phyloP scores from a whole-genome alignment of 2,113 vertebrate genomes.

The Tetraodon nigroviridis region DNA sequence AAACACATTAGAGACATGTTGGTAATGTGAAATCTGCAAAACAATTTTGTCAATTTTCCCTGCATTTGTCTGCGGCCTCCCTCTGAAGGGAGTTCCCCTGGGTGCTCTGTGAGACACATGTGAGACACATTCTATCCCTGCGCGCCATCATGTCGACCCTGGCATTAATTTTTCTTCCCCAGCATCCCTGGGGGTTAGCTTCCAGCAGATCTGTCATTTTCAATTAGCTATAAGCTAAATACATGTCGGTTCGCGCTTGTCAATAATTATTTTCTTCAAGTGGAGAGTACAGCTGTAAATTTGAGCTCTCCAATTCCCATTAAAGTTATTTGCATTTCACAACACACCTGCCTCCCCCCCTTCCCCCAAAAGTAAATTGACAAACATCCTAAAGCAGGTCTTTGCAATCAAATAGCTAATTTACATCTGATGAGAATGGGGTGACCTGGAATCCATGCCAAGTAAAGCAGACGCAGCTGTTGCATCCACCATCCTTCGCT shows the following conservation, averaged over 20 bases:
- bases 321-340: conserved; percentile 42
- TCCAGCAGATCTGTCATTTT: conserved; percentile 57
- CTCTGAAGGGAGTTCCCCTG: conserved; percentile 44
- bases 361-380: conserved; percentile 30
- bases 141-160: conserved; percentile 31
- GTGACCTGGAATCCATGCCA: conserved; percentile 41
- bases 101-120: conserved; percentile 36
- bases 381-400: conserved; percentile 41
- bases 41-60: conserved; percentile 47
- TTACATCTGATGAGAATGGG: conserved; percentile 42
- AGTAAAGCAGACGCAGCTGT: conserved; percentile 49
- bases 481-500: conserved; percentile 12
- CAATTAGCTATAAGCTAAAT: conserved; percentile 57
- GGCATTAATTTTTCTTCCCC: conserved; percentile 17
- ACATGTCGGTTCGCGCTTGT: conserved; percentile 38
- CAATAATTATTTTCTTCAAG: conserved; percentile 49
- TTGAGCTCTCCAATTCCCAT: conserved; percentile 44
- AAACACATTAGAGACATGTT: conserved; percentile 17
- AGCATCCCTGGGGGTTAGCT: conserved; percentile 33
- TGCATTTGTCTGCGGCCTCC: conserved; percentile 52
- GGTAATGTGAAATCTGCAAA: conserved; percentile 18
- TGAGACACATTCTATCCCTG: conserved; percentile 30
- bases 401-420: conserved; percentile 50
- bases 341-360: conserved; percentile 42
- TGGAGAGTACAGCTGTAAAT: conserved; percentile 47